These are phyloP conservation scores for Phymatocera aterrima DNA, from an alignment of 2,888 invertebrate genomes.

Conservation along the genomic window DNA sequence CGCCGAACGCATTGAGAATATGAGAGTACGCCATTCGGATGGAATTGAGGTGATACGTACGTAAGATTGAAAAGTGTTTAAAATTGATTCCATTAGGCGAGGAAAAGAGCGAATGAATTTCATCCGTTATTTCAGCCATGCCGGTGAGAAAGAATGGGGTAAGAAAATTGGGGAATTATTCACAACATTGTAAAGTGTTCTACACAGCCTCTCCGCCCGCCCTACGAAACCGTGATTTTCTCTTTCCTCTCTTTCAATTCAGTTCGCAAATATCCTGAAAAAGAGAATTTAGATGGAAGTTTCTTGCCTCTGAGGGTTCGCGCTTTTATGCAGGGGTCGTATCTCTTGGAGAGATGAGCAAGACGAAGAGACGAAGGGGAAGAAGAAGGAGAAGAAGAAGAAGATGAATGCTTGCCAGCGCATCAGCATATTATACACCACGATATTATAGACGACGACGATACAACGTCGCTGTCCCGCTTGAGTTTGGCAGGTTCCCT, in stretches of 20 bases:
- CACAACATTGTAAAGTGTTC: too few relatives aligned
- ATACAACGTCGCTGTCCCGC: not conserved
- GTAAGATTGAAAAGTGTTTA: too few relatives aligned
- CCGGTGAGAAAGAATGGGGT: too few relatives aligned
- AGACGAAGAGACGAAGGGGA: not conserved
- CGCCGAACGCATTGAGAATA: too few relatives aligned
- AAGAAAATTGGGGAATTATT: too few relatives aligned
- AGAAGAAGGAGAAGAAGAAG: not conserved
- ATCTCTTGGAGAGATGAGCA: not conserved
- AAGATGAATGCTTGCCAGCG: slow-evolving; percentile 33
- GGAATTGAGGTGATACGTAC: too few relatives aligned
- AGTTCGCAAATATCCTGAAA: not conserved
- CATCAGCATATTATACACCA: slow-evolving; percentile 30
- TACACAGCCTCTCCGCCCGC: too few relatives aligned
- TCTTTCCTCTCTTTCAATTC: not conserved
- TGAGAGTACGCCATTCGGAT: too few relatives aligned
- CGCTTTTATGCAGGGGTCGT: not conserved
- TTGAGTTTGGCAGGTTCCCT: slow-evolving; percentile 29
- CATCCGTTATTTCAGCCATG: too few relatives aligned
- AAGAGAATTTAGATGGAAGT: not conserved
- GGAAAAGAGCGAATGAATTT: too few relatives aligned
- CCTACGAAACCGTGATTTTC: not conserved
- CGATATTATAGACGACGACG: slow-evolving; percentile 9
- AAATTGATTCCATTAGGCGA: too few relatives aligned
- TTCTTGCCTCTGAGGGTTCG: not conserved